Evolutionary conservation across 2,888 invertebrate genomes (phyloP).

Genomic region (Melanchra persicariae): DNA sequence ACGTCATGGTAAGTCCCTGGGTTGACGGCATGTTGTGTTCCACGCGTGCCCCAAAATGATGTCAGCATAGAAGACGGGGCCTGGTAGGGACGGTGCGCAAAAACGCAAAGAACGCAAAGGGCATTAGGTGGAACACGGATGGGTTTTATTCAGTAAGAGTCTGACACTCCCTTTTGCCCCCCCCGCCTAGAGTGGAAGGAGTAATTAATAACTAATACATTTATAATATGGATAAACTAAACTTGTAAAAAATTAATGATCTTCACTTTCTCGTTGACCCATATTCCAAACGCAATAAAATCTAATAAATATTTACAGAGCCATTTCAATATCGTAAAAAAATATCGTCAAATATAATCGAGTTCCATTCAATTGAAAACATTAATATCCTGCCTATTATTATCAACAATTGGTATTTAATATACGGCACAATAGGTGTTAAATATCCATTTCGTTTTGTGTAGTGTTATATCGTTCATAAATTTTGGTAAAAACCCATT

Average conservation of each 20-base stretch:
- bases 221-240: background rate
- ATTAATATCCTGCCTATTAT: conserved; percentile 61
- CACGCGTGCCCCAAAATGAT: too few relatives aligned
- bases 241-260: conserved; percentile 10
- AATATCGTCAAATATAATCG: conserved; percentile 41
- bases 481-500: conserved; percentile 54
- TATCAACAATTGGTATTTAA: conserved; percentile 53
- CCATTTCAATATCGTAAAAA: conserved; percentile 56
- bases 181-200: too few relatives aligned
- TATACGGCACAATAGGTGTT: conserved; percentile 59
- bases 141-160: too few relatives aligned
- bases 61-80: too few relatives aligned
- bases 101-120: too few relatives aligned
- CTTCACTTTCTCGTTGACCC: background rate
- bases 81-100: too few relatives aligned
- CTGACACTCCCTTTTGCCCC: too few relatives aligned
- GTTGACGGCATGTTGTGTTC: too few relatives aligned
- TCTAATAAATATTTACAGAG: conserved; percentile 42
- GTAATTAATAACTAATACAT: too few relatives aligned
- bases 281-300: conserved; percentile 27
- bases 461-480: conserved; percentile 51
- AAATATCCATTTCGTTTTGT: conserved; percentile 57
- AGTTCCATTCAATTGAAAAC: conserved; percentile 61
- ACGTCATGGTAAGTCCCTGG: too few relatives aligned
- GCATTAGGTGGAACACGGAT: too few relatives aligned